Evolutionary conservation across 2,113 vertebrate genomes (phyloP).

Genomic region (Plecturocebus donacophilus): DNA sequence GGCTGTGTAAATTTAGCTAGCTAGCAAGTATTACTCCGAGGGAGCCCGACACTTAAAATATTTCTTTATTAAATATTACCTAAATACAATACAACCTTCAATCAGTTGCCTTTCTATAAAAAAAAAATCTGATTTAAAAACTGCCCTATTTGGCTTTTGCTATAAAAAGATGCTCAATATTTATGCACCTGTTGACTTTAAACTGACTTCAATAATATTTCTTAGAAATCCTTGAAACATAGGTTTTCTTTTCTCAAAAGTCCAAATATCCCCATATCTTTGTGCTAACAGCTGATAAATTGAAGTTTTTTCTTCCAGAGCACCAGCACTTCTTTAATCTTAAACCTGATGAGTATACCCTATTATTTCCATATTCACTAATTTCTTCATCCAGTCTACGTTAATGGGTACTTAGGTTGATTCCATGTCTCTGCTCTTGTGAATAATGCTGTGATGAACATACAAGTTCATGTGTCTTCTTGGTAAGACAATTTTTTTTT

Average conservation of each 20-base stretch:
- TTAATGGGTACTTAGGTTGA: no score
- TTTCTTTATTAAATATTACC: background rate
- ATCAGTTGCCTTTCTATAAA: slow-evolving; percentile 16
- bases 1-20: background rate
- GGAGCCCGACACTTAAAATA: background rate
- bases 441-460: no score
- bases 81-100: background rate
- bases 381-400: background rate
- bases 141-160: background rate
- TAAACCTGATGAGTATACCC: background rate
- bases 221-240: slow-evolving; percentile 19
- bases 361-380: background rate
- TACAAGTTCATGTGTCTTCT: no score
- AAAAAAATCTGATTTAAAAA: background rate
- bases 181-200: background rate
- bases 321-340: background rate
- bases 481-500: no score
- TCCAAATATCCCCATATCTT: background rate
- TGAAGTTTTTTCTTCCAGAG: background rate
- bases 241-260: background rate
- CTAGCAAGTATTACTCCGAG: background rate
- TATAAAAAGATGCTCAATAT: background rate
- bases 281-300: background rate
- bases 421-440: no score
- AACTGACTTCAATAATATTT: background rate